Evolutionary conservation across 2,888 invertebrate genomes (phyloP), one percentile per base, ranked within the genome.

Genomic region (Podotricha telesiphe): DNA sequence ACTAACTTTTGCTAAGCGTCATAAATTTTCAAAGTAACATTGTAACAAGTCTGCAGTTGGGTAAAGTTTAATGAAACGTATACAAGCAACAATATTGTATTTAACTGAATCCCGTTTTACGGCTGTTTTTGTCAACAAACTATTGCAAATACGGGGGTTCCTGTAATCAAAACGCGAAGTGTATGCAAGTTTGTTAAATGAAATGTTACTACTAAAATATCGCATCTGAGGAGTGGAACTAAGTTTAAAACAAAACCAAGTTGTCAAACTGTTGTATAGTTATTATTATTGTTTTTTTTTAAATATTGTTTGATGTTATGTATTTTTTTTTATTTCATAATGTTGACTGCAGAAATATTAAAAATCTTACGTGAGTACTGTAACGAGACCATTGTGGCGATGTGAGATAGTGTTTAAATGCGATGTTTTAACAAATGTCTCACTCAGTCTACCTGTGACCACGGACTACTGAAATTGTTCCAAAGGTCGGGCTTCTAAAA

Each of bases 81-180:
- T 15, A 58, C 20, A 56, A 40, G 40, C 5, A 56, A 19, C 40
- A 42, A 20, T 15, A 58, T 40, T 42, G 8, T 42, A 10, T 56
- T 56, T 40, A 40, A 40, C 40, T 40, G 11, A 42, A 58, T 20
- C 8, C 40, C 15, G 58, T 58, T 42, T 19, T 15, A 8, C 40
- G 2, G 20, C 42, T 40, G 58, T 42, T 58, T 53, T 58, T 58
- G 40, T 58, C 20, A 20, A 8, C 58, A 58, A 58, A 40, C 58
- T 56, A 58, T 58, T 40, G 20, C 58, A 20, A 56, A 40, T 42
- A 20, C 19, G 37, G 19, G 40, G n/a, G 40, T 20, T 58, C 20
- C 40, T 20, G 58, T 40, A 58, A 42, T 42, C 40, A 58, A 40
- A 40, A 58, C 20, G 40, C 58, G 15, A 58, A 37, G 17, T 55